phyloP scores from a whole-genome alignment of 2,797 vertebrate genomes.

The Clarias platycephalus region DNA sequence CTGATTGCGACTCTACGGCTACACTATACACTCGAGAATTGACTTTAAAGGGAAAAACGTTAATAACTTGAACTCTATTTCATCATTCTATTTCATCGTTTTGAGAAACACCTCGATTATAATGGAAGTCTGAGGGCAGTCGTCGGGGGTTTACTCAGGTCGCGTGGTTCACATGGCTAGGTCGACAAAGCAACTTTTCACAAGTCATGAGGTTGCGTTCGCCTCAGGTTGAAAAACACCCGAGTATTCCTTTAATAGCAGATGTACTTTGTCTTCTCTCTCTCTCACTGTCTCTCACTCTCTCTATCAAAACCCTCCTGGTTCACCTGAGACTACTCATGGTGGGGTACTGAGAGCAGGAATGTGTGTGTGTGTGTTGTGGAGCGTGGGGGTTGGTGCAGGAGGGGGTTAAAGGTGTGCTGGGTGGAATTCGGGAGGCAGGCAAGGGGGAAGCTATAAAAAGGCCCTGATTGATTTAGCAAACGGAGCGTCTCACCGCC shows the following conservation, averaged over 20 bases:
- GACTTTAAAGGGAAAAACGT: conserved; percentile 5
- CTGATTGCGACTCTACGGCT: neutral
- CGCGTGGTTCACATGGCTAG: too few relatives aligned
- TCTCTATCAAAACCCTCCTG: neutral
- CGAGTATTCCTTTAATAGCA: neutral
- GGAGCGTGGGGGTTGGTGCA: conserved; percentile 52
- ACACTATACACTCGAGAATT: neutral
- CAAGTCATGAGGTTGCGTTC: too few relatives aligned
- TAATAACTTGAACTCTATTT: too few relatives aligned
- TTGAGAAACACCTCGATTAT: too few relatives aligned
- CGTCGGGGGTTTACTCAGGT: too few relatives aligned
- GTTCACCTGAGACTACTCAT: conserved; percentile 67
- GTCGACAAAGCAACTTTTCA: too few relatives aligned
- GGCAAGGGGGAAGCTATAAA: conserved; percentile 70
- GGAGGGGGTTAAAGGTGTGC: conserved; percentile 59
- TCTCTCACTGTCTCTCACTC: neutral
- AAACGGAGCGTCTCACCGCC: conserved; percentile 73
- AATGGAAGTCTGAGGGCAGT: too few relatives aligned
- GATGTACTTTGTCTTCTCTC: conserved; percentile 4
- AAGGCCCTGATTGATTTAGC: conserved; percentile 84
- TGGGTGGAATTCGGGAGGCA: conserved; percentile 57
- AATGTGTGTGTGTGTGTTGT: conserved; percentile 59
- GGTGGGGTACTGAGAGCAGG: conserved; percentile 58
- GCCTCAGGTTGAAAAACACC: neutral
- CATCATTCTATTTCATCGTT: too few relatives aligned